A percentile compares a stretch with the other conserved stretches of the same genome.
These are phyloP conservation scores for Acropora yongei DNA, from an alignment of 64 coral and sea anemone genomes.

Conservation along the genomic window DNA sequence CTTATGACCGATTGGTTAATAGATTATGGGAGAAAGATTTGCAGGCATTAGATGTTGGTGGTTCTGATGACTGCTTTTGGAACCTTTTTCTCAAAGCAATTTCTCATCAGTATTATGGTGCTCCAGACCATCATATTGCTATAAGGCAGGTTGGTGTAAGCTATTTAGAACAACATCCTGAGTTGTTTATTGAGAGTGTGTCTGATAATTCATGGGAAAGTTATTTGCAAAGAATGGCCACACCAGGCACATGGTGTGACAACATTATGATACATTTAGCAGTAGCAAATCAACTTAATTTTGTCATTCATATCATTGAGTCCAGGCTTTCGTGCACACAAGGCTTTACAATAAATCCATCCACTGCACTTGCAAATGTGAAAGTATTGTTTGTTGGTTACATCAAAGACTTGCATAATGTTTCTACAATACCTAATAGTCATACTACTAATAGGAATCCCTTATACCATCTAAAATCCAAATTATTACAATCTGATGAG, in stretches of 20 bases:
- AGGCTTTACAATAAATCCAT: conserved; percentile 61
- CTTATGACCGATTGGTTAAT: conserved; percentile 48
- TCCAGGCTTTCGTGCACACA: conserved; percentile 55
- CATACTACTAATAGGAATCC: conserved; percentile 30
- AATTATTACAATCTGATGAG: conserved; percentile 56
- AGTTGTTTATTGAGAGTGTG: conserved; percentile 67
- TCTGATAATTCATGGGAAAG: conserved; percentile 51
- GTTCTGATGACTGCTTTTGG: conserved; percentile 69
- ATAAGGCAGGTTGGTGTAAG: conserved; percentile 61
- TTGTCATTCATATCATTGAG: conserved; percentile 76
- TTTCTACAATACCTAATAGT: conserved; percentile 53
- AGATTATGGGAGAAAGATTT: conserved; percentile 58
- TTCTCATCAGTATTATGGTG: conserved; percentile 72
- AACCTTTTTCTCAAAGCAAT: conserved; percentile 10
- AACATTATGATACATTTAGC: conserved; percentile 50
- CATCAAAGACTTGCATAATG: conserved; percentile 68
- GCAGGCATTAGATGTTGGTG: conserved; percentile 72
- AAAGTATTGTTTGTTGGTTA: conserved; percentile 73
- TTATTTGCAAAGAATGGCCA: conserved; percentile 62
- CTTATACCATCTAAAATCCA: conserved; percentile 11
- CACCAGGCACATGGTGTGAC: conserved; percentile 77
- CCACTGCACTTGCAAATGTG: not conserved
- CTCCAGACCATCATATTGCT: conserved; percentile 62
- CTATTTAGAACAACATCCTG: conserved; percentile 71
- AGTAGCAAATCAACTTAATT: conserved; percentile 75